These are phyloP conservation scores for Eremophila alpestris DNA, from an alignment of 2,797 vertebrate species.

Conservation along the genomic window DNA sequence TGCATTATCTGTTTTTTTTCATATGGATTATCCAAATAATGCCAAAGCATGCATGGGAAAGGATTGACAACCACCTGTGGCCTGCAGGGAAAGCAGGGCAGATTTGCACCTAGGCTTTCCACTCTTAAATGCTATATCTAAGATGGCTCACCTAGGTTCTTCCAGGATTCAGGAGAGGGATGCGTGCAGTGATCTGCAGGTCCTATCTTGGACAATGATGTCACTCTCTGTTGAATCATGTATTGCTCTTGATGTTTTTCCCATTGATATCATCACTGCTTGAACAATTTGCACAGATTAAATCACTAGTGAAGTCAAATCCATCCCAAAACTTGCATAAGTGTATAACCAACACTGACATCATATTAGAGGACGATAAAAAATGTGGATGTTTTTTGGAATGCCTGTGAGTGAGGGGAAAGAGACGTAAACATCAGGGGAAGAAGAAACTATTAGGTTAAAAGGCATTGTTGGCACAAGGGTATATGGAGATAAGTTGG, in stretches of 20 bases:
- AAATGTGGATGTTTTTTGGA: neutral
- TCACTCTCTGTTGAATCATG: neutral
- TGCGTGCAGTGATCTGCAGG: neutral
- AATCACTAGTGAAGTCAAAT: neutral
- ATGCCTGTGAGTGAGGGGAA: rapidly evolving
- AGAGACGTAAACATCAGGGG: neutral
- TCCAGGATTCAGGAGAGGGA: neutral
- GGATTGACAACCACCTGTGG: neutral
- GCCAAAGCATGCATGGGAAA: neutral
- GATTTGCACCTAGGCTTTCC: neutral
- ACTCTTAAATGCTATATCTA: neutral
- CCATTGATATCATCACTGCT: neutral
- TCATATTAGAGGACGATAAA: neutral
- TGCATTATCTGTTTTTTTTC: neutral
- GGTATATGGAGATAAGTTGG: neutral
- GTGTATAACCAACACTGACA: rapidly evolving
- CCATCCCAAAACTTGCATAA: neutral
- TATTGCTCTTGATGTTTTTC: neutral
- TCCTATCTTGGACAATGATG: neutral
- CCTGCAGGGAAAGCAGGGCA: neutral
- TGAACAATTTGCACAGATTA: neutral
- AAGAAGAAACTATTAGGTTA: neutral
- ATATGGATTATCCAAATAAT: neutral
- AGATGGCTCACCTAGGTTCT: neutral
- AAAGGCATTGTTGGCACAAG: neutral